Evolutionary conservation across 64 coral and sea anemone species (phyloP).

Genomic region (Acropora yongei): DNA sequence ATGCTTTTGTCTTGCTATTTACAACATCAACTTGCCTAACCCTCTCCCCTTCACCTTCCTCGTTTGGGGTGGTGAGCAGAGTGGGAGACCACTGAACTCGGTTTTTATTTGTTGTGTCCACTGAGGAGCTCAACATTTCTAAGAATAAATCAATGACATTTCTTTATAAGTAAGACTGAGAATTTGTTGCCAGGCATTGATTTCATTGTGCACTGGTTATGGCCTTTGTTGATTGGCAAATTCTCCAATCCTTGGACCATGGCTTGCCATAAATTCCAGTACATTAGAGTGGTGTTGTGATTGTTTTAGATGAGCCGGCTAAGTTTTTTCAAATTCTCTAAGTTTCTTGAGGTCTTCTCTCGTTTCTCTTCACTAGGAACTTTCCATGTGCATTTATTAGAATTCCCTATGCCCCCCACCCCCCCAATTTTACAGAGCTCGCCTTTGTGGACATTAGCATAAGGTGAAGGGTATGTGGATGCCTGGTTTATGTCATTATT

Average conservation of each 20-base stretch:
- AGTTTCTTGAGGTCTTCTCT: no score
- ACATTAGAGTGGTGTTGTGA: not conserved
- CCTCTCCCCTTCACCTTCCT: conserved; percentile 49
- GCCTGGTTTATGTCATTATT: conserved; percentile 46
- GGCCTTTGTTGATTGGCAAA: no score
- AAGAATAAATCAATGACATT: not conserved
- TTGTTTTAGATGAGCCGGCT: not conserved
- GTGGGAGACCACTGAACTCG: not conserved
- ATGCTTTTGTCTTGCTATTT: not conserved
- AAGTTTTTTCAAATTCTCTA: no score
- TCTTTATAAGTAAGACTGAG: no score
- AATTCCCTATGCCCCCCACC: not conserved
- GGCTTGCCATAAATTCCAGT: not conserved
- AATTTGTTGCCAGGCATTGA: no score
- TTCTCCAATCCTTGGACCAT: conserved; percentile 38
- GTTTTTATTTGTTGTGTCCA: not conserved
- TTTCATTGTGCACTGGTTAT: no score
- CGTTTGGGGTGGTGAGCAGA: conserved; percentile 27
- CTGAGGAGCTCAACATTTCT: not conserved
- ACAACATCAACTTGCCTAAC: conserved; percentile 36
- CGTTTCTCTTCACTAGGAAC: no score
- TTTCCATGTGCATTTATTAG: no score
- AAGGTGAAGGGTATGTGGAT: conserved; percentile 44
- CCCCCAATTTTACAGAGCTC: not conserved
- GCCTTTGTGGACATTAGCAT: conserved; percentile 41